Evolutionary conservation across 2,888 invertebrate species (phyloP), one percentile per base, ranked within the genome.

Genomic region (Spicauda simplicius): DNA sequence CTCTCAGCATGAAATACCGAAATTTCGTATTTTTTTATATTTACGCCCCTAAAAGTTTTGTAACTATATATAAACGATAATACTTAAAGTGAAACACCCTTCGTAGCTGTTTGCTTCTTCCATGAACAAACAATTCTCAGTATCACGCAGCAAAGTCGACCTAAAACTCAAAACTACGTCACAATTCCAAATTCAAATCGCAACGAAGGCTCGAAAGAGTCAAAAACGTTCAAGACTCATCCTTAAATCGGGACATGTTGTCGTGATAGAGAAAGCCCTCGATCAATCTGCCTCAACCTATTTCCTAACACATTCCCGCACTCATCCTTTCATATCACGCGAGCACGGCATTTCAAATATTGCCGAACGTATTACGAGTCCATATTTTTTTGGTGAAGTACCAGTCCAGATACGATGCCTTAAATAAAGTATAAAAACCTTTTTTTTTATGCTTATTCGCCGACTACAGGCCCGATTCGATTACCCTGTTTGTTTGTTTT

Each of bases 221-320:
- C n/a, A n/a, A n/a, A n/a, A 85, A 79, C 80, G 79, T 77, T 73
- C 73, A 72, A 83, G 82, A 78, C 80, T 82, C 84, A 81, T 84
- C 78, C 80, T 79, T 76, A 74, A 70, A 73, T 71, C 75, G 77
- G 76, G 77, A 77, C 83, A n/a, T n/a, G 25, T 25, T 25, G 25
- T 84, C 82, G 77, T 83, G 86, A 88, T 90, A 86, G 82, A 86
- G 81, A 87, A 85, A 86, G 80, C 86, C 83, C 87, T 86, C 88
- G 81, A 88, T 89, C 88, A 90, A 80, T 80, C 78, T 75, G 73
- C 81, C 77, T 76, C 78, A 77, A 83, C 83, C 86, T 86, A 86
- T 85, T 86, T 81, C 84, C 82, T 80, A 81, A 82, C 82, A 25
- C 25, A 80, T 82, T 80, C 79, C 79, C 80, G 72, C 74, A 80